Conservation (phyloP, 2,113 vertebrate genomes). For the Notarius quadriscutis region DNA sequence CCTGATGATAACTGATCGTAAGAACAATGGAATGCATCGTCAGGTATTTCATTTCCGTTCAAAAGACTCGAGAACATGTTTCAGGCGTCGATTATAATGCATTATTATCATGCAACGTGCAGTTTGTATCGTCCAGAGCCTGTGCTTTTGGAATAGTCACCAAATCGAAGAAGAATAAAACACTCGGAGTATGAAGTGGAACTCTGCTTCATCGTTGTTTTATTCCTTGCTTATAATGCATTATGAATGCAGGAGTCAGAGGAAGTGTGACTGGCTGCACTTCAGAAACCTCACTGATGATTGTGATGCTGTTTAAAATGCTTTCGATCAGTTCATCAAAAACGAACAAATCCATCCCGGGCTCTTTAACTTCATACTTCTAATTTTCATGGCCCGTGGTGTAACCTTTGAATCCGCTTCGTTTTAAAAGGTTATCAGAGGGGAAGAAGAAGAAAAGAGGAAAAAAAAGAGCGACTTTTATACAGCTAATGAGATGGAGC, state of each 20-base stretch:
- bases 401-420: constrained; percentile 38
- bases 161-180: neutral
- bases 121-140: neutral
- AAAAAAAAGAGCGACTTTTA: constrained; percentile 44
- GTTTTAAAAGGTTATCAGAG: constrained; percentile 51
- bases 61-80: neutral
- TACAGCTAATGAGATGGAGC: constrained; percentile 58
- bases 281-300: neutral
- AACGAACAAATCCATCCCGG: constrained; percentile 6
- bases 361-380: constrained; percentile 7
- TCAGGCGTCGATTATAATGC: neutral
- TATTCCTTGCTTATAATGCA: neutral
- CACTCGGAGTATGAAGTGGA: neutral
- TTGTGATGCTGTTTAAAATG: neutral
- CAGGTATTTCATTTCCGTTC: neutral
- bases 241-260: neutral
- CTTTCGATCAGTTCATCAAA: neutral
- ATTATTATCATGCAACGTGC: neutral
- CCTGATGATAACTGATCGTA: neutral
- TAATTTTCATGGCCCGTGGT: constrained; percentile 29
- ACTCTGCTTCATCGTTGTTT: neutral
- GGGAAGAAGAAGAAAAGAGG: constrained; percentile 45
- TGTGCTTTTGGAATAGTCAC: neutral
- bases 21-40: neutral
- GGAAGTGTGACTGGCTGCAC: neutral